Conservation (phyloP, 2,888 invertebrate genomes). For the Cephus sareptanus region DNA sequence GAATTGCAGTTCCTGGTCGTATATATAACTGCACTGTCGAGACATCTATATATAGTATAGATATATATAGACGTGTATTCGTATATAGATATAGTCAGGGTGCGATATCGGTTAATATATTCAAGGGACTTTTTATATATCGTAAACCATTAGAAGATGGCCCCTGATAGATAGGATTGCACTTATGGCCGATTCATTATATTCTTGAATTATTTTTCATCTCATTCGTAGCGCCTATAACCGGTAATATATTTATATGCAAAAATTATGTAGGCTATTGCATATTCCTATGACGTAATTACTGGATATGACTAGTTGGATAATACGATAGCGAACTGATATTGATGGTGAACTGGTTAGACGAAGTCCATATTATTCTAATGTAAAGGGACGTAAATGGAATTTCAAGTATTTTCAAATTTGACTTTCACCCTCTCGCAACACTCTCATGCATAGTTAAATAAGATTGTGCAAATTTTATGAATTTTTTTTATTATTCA, state of each 20-base stretch:
- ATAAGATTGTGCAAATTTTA: not conserved
- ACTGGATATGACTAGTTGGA: not conserved
- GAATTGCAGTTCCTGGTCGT: not conserved
- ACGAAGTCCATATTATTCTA: not conserved
- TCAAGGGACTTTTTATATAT: not conserved
- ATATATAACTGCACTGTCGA: not conserved
- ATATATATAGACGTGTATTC: not conserved
- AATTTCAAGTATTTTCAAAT: not conserved
- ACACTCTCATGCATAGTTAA: not conserved
- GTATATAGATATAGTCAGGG: not conserved
- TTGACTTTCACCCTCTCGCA: not conserved
- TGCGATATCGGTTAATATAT: not conserved
- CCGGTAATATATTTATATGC: not conserved
- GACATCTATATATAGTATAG: not conserved
- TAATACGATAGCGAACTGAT: not conserved
- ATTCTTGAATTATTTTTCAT: not conserved
- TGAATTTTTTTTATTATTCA: not conserved
- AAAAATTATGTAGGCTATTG: not conserved
- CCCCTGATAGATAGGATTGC: not conserved
- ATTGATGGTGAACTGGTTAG: not conserved
- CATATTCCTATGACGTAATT: not conserved
- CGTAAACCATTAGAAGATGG: not conserved
- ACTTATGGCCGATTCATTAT: not conserved
- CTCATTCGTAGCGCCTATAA: not conserved
- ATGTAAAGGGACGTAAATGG: not conserved